Percentiles rank a stretch among this genome's conserved stretches.
Evolutionary conservation across 2,888 invertebrate genomes (phyloP).

Genomic region (Apotomis turbidana): DNA sequence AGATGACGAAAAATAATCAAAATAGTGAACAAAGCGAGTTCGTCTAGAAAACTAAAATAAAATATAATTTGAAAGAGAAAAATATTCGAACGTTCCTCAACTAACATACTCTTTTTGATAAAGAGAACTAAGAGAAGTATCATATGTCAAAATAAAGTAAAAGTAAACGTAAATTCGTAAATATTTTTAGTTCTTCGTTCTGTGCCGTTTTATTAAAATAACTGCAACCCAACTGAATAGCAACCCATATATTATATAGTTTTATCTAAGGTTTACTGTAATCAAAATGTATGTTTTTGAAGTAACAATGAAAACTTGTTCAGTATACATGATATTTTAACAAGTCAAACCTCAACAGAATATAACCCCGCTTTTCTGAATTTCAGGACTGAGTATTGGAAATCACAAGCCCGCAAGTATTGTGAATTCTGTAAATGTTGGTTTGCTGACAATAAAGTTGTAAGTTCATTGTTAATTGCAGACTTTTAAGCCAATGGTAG

Average conservation of each 20-base stretch:
- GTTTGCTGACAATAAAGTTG: constrained; percentile 98
- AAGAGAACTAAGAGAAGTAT: too few species aligned
- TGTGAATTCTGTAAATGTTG: constrained; percentile 99
- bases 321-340: not conserved
- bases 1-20: too few species aligned
- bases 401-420: constrained; percentile 96
- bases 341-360: not conserved
- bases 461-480: constrained; percentile 68
- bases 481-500: too few species aligned
- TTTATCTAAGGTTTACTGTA: not conserved
- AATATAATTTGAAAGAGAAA: not conserved
- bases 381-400: constrained; percentile 97
- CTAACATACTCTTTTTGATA: not conserved
- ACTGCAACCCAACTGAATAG: too few species aligned
- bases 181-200: too few species aligned
- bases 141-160: too few species aligned
- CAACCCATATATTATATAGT: not conserved
- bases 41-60: not conserved
- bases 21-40: too few species aligned
- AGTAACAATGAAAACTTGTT: not conserved
- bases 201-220: too few species aligned
- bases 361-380: constrained; percentile 5
- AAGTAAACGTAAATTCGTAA: too few species aligned
- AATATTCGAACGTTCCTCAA: not conserved
- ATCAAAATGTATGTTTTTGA: constrained; percentile 13